phyloP scores from a whole-genome alignment of 2,113 vertebrate genomes.

The Turnix velox region DNA sequence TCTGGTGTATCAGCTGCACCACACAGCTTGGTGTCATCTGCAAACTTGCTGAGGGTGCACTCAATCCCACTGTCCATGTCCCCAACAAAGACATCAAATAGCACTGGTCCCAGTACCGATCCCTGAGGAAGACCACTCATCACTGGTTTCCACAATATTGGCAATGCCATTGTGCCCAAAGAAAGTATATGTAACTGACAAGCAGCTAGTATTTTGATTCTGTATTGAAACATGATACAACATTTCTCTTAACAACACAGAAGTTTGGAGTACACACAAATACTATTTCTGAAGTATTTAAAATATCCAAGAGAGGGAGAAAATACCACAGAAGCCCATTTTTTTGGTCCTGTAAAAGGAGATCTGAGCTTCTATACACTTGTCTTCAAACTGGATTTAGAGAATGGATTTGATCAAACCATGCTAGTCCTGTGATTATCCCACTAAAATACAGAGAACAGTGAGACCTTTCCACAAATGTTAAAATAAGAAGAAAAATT shows the following conservation, averaged over 20 bases:
- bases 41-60: no score
- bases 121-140: no score
- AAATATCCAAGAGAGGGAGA: not conserved
- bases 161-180: not conserved
- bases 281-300: not conserved
- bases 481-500: not conserved
- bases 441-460: not conserved
- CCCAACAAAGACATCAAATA: no score
- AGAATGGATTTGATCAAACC: not conserved
- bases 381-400: not conserved
- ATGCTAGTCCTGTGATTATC: not conserved
- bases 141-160: no score
- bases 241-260: not conserved
- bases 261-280: not conserved
- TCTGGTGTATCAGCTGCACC: no score
- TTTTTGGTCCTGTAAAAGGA: not conserved
- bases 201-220: not conserved
- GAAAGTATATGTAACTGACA: not conserved
- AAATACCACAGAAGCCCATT: not conserved
- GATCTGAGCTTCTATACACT: not conserved
- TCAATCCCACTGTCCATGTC: no score
- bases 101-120: no score
- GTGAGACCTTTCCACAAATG: not conserved
- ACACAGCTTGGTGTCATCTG: no score
- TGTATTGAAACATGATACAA: not conserved